Evolutionary conservation across 2,797 vertebrate genomes (phyloP).

Genomic region (Sebastes itinus): DNA sequence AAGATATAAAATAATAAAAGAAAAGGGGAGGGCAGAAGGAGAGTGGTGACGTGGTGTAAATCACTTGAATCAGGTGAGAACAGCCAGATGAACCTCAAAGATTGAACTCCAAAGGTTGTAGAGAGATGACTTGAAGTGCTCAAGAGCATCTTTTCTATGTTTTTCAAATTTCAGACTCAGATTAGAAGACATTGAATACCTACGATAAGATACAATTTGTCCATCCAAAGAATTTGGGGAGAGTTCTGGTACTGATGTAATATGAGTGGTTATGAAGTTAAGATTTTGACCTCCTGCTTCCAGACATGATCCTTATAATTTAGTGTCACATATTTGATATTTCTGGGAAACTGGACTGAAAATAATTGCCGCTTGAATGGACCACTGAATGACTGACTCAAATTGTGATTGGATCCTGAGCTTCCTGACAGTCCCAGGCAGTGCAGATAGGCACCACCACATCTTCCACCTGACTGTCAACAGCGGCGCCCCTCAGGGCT

Average conservation of each 20-base stretch:
- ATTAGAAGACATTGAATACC: not conserved
- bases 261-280: not conserved
- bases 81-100: not conserved
- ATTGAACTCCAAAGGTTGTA: not conserved
- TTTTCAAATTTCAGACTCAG: not conserved
- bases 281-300: not conserved
- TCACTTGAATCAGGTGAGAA: conserved; percentile 5
- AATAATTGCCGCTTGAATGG: not conserved
- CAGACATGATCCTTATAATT: not conserved
- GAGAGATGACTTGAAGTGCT: not conserved
- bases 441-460: not conserved
- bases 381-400: not conserved
- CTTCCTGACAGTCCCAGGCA: not conserved
- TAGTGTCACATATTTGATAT: not conserved
- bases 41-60: not conserved
- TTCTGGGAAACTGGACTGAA: not conserved
- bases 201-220: not conserved
- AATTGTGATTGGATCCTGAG: not conserved
- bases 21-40: not conserved
- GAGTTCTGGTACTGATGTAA: not conserved
- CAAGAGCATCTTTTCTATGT: not conserved
- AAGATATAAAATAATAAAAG: not conserved
- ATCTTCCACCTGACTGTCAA: not conserved
- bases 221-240: not conserved
- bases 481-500: not conserved